Evolutionary conservation across 1,140 invertebrate species (phyloP), one percentile per base, ranked within the genome.

Genomic region (Ruditapes philippinarum): DNA sequence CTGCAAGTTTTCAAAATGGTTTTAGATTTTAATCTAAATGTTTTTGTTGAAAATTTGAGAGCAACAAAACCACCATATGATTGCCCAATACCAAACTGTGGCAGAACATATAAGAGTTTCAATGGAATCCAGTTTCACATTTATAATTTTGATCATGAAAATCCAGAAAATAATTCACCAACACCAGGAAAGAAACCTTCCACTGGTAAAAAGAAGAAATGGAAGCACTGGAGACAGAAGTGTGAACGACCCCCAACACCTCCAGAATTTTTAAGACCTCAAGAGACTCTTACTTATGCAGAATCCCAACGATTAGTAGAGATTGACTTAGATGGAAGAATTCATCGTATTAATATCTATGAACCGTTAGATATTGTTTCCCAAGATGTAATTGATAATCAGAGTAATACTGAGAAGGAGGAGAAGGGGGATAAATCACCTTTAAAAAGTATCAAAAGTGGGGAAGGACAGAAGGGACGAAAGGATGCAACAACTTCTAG

Each of bases 101-200:
- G 97, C 65, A 98, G 97, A 96, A 97, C 97, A 31, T 98, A 98
- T 95, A 98, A 98, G 96, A 98, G 97, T 90, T 97, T 98, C 84
- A 97, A 97, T 94, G 98, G 98, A 0, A 97, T 98, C 90, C 98
- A 98, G 94, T 98, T 98, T 95, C 98, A 98, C 95, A 96, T 98
- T 89, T 97, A 97, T 84, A 98, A 98, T 94, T 98, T 97, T 96
- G 97, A 98, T 95, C 98, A 98, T 95, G 97, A 98, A 36, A 95
- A 95, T 91, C 95, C 95, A 74, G 95, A 96, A 57, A 95, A 93
- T 84, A 91, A 91, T 73, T 73, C 90, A 14, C 90, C 91, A 25
- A 91, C 93, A 49, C 91, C 93, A 3, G 87, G 85, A 42, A 88
- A 91, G 62, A 91, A 92, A 45, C 90, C 93, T 51, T 60, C 90